These are phyloP conservation scores for Tyria jacobaeae DNA, from an alignment of 2,888 invertebrate species.

Conservation along the genomic window DNA sequence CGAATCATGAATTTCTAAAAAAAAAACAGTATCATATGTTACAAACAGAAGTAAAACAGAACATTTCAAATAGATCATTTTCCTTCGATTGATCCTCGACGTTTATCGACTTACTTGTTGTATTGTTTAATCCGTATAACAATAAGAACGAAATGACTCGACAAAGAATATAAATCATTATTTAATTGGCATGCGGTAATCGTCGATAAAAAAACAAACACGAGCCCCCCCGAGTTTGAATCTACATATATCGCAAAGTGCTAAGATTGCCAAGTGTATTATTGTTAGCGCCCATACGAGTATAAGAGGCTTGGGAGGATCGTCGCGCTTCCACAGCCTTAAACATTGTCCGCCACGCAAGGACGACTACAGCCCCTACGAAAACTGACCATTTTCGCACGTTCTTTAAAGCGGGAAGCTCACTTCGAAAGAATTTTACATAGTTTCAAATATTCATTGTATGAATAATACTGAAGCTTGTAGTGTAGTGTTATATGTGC, in stretches of 20 bases:
- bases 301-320: slow-evolving; percentile 81
- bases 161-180: slow-evolving; percentile 41
- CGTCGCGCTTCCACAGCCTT: slow-evolving; percentile 72
- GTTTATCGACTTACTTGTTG: slow-evolving; percentile 10
- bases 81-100: neutral
- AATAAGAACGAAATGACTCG: slow-evolving; percentile 38
- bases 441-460: slow-evolving; percentile 31
- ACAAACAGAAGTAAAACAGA: neutral
- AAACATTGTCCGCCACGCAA: slow-evolving; percentile 83
- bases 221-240: slow-evolving; percentile 43
- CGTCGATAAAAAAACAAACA: slow-evolving; percentile 43
- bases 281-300: slow-evolving; percentile 46
- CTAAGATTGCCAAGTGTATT: slow-evolving; percentile 62
- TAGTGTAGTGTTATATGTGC: slow-evolving; percentile 45
- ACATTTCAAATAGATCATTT: neutral
- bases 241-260: slow-evolving; percentile 54
- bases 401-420: slow-evolving; percentile 73
- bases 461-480: slow-evolving; percentile 37
- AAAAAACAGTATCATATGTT: neutral
- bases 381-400: slow-evolving; percentile 79
- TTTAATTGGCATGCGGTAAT: slow-evolving; percentile 45
- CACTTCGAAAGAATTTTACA: slow-evolving; percentile 51
- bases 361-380: slow-evolving; percentile 79
- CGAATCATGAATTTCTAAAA: neutral
- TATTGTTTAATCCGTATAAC: slow-evolving; percentile 30